Percentiles rank a stretch among this genome's conserved stretches.
Evolutionary conservation across 2,797 vertebrate species (phyloP).

Genomic region (Balearica regulorum): DNA sequence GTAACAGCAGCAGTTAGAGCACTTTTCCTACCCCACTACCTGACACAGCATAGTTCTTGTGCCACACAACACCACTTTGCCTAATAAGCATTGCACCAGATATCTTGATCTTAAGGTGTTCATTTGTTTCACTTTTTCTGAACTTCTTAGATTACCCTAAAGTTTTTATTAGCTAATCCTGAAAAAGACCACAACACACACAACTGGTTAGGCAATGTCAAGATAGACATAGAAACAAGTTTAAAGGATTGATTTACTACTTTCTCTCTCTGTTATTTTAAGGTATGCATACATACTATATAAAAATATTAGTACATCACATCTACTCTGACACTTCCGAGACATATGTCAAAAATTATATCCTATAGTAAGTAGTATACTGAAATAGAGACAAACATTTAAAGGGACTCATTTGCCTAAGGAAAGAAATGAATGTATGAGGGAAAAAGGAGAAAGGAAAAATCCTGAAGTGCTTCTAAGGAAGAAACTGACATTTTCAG

Average conservation of each 20-base stretch:
- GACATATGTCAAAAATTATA: background rate
- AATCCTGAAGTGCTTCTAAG: conserved; percentile 17
- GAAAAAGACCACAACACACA: background rate
- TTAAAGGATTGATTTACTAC: background rate
- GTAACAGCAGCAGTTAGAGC: background rate
- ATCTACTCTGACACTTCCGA: background rate
- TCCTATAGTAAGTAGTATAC: background rate
- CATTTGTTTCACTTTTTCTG: background rate
- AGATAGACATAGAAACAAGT: background rate
- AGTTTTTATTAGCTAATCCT: background rate
- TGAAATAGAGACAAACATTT: conserved; percentile 14
- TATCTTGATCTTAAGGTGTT: background rate
- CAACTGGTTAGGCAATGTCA: background rate
- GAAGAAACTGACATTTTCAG: conserved; percentile 58
- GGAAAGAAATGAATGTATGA: background rate
- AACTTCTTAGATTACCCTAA: background rate
- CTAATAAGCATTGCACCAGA: background rate
- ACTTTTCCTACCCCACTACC: background rate
- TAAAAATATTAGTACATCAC: background rate
- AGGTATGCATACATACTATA: background rate
- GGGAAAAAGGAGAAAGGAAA: background rate
- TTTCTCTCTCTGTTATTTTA: background rate
- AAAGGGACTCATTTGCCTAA: background rate
- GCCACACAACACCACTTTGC: background rate
- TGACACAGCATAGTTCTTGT: background rate